These are phyloP conservation scores for Anarhynchus alexandrinus DNA, from an alignment of 2,113 vertebrate species.

Conservation along the genomic window DNA sequence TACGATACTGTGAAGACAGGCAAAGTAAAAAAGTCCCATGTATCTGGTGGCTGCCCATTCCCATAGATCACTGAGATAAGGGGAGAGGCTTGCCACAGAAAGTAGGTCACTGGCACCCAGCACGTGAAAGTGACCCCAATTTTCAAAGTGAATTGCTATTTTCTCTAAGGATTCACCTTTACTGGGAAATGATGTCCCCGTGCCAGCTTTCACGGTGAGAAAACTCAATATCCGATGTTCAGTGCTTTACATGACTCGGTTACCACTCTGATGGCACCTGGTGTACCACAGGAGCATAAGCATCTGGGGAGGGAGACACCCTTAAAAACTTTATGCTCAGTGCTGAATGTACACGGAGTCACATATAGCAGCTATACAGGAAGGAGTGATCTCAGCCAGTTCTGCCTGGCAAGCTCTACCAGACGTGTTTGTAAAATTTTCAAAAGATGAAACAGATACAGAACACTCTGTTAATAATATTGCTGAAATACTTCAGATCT, in stretches of 20 bases:
- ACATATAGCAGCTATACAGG: not conserved
- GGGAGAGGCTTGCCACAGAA: not conserved
- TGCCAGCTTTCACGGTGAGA: not conserved
- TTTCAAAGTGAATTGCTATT: not conserved
- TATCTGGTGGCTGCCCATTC: not conserved
- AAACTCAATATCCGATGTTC: not conserved
- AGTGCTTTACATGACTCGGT: not conserved
- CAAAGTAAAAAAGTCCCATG: not conserved
- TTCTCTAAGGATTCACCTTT: not conserved
- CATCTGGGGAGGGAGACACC: not conserved
- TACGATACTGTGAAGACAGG: not conserved
- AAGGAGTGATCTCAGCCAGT: not conserved
- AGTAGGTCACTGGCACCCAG: not conserved
- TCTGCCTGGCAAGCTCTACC: not conserved
- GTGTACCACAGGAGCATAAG: accelerated
- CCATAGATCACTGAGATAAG: not conserved
- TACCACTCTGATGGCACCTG: not conserved
- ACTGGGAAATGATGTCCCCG: not conserved
- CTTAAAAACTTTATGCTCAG: not conserved
- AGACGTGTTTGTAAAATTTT: not conserved
- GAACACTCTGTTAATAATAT: not conserved
- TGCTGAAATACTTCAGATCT: not conserved
- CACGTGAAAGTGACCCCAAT: not conserved
- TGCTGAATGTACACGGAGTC: not conserved
- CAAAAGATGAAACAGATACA: not conserved